Base-by-base conservation (phyloP, 2,113 vertebrate genomes). In the Morone saxatilis region DNA sequence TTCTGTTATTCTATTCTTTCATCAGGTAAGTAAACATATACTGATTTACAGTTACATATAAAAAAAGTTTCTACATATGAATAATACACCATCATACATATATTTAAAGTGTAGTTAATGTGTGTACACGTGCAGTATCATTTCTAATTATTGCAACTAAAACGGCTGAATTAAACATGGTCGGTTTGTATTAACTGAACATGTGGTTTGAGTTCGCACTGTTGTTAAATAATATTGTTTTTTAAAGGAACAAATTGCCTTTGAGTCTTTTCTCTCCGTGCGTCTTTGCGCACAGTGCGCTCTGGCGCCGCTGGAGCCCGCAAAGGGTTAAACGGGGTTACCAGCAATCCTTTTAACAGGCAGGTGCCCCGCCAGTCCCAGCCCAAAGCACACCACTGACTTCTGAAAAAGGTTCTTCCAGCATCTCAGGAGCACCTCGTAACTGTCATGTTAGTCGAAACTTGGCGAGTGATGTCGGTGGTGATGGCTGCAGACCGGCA, bases 291-390 rank as follows among this genome's bases (percentile, higher is more conserved):
- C 89, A 43, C 76, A 20, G 70, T 38, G 78, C 77, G 68, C 74
- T 78, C 68, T 50, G 63, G 82, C 71, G 74, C 72, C 56, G 20
- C 61, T 38, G 59, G 78, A 73, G 86, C 85, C 38, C 75, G 63
- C 92, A 96, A 97, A 96, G 96, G 96, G 96, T 98, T 98, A 98
- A 97, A 94, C 82, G 93, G 94, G 95, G 96, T 95, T 96, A 94
- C 95, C 94, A 94, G 94, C 85, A 94, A 96, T 95, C 94, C 96
- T 94, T 95, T 95, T 85, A 95, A 95, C 96, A 97, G 96, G 96
- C 97, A 98, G 97, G 97, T 97, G 97, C 96, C 96, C 95, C 94
- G 94, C 95, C 96, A 96, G 95, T 92, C 94, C 96, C 96, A 95
- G 92, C 96, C 92, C 96, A 83, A 81, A 82, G 73, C 86, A 50